Evolutionary conservation across 2,888 invertebrate genomes (phyloP).

Genomic region (Drosophila testacea): DNA sequence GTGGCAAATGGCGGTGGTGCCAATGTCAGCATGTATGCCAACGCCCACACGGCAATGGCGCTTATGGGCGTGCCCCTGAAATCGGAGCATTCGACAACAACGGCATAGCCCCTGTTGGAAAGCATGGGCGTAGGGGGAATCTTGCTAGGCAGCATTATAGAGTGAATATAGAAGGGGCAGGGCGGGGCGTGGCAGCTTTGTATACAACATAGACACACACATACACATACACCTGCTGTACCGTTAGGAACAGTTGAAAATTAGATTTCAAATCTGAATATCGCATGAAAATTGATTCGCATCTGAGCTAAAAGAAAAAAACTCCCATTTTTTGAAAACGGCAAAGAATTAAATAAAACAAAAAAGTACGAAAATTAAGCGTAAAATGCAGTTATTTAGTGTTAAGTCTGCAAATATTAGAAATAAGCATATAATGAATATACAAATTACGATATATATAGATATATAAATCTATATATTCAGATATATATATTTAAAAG

Average conservation of each 20-base stretch:
- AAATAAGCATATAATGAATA: constrained; percentile 58
- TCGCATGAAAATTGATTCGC: constrained; percentile 17
- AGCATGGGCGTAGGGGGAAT: constrained; percentile 21
- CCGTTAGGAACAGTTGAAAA: constrained; percentile 1
- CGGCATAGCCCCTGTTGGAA: constrained; percentile 81
- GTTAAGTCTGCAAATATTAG: constrained; percentile 80
- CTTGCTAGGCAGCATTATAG: constrained; percentile 48
- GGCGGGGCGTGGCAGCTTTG: constrained; percentile 21
- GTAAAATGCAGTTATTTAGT: constrained; percentile 81
- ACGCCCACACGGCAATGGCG: constrained; percentile 68
- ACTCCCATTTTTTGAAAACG: constrained; percentile 3
- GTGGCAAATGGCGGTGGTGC: constrained; percentile 56
- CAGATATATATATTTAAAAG: constrained; percentile 17
- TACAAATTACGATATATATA: constrained; percentile 35
- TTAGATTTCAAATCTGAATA: constrained; percentile 19
- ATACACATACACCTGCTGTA: constrained; percentile 2
- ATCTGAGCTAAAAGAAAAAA: constrained; percentile 2
- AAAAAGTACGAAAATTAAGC: constrained; percentile 42
- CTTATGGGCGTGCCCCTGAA: constrained; percentile 76
- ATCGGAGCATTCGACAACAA: constrained; percentile 77
- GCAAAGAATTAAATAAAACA: constrained; percentile 1
- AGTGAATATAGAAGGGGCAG: constrained; percentile 40
- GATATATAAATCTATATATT: constrained; percentile 26
- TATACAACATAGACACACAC: constrained; percentile 21
- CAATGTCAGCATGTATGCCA: constrained; percentile 68